Evolutionary conservation across 2,113 vertebrate species (phyloP).

Genomic region (Myxocyprinus asiaticus): DNA sequence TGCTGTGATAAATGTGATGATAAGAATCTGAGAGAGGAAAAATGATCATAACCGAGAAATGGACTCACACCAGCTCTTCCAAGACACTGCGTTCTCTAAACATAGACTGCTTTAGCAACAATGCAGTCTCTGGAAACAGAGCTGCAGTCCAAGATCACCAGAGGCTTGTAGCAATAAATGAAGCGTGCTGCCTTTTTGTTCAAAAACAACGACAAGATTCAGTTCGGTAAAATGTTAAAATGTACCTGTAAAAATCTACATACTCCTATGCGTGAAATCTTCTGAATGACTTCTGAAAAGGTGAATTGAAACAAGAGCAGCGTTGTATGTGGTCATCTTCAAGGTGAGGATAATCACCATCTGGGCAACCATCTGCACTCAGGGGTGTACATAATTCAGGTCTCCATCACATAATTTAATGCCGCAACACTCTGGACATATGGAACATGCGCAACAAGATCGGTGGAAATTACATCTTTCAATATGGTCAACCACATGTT

Average conservation of each 20-base stretch:
- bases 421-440: conserved; percentile 9
- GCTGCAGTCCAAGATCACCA: conserved; percentile 25
- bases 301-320: conserved; percentile 4
- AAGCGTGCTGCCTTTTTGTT: conserved; percentile 8
- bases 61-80: conserved; percentile 11
- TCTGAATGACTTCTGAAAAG: neutral
- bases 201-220: neutral
- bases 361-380: conserved; percentile 24
- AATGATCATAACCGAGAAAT: conserved; percentile 19
- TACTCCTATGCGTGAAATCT: neutral
- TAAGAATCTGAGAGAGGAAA: conserved; percentile 14
- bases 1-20: conserved; percentile 27
- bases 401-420: neutral
- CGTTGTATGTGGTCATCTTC: conserved; percentile 34
- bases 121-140: conserved; percentile 7
- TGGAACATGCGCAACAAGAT: conserved; percentile 1
- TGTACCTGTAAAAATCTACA: too few relatives aligned
- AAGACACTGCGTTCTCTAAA: neutral
- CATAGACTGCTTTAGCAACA: neutral
- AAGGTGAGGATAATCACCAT: conserved; percentile 41
- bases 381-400: neutral
- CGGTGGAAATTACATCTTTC: neutral
- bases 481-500: conserved; percentile 21
- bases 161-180: conserved; percentile 27
- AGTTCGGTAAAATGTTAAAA: too few relatives aligned